Percentiles rank a stretch among this genome's conserved stretches.
These are phyloP conservation scores for Taphrorychus bicolor DNA, from an alignment of 2,888 invertebrate genomes.

Conservation along the genomic window DNA sequence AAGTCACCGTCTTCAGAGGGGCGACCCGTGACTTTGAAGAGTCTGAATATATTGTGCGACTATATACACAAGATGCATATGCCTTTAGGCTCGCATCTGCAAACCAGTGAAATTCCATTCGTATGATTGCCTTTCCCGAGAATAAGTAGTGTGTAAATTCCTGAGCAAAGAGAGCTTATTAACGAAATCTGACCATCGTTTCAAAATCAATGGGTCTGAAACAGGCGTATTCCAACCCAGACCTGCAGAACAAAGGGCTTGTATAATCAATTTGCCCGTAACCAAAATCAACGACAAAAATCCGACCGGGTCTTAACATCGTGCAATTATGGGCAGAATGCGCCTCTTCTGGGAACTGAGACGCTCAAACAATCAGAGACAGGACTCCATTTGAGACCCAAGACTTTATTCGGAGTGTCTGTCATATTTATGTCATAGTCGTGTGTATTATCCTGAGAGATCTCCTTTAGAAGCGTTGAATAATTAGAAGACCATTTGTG, in stretches of 20 bases:
- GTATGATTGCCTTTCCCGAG: neutral
- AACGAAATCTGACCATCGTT: neutral
- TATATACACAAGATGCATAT: conserved; percentile 29
- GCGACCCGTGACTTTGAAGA: conserved; percentile 33
- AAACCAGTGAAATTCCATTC: conserved; percentile 34
- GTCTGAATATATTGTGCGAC: conserved; percentile 20
- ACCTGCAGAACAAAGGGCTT: neutral
- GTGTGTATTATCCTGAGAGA: neutral
- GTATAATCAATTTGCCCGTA: neutral
- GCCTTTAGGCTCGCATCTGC: conserved; percentile 17
- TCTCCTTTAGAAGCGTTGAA: neutral
- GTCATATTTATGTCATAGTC: conserved; percentile 18
- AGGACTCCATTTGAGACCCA: conserved; percentile 30
- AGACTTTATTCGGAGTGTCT: conserved; percentile 19
- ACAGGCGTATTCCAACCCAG: neutral
- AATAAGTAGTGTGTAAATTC: conserved; percentile 5
- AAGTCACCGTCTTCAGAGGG: conserved; percentile 29
- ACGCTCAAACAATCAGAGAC: neutral
- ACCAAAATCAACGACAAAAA: neutral
- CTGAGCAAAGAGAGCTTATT: neutral
- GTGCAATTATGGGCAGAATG: neutral
- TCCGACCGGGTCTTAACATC: neutral
- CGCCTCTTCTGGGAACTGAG: neutral
- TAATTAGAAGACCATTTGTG: conserved; percentile 37
- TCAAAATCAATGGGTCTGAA: neutral